Evolutionary conservation across 2,113 vertebrate species (phyloP).

Genomic region (Cavia porcellus): DNA sequence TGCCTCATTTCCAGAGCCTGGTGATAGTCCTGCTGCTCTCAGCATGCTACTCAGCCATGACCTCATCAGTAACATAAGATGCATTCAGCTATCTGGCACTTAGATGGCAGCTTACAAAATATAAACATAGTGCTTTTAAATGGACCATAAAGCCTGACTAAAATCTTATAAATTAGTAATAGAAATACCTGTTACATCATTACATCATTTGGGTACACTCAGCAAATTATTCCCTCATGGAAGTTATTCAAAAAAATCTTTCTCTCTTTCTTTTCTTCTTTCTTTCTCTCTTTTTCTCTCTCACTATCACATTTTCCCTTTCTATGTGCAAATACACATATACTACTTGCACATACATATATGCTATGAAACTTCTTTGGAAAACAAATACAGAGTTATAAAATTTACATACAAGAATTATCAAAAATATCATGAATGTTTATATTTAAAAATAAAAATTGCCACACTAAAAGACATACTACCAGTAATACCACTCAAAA

Average conservation of each 20-base stretch:
- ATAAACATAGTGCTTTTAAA: slow-evolving; percentile 74
- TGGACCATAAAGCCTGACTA: slow-evolving; percentile 74
- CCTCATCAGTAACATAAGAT: slow-evolving; percentile 73
- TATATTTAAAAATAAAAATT: background rate
- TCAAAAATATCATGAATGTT: background rate
- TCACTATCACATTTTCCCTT: background rate
- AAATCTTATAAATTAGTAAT: slow-evolving; percentile 73
- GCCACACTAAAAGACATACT: background rate
- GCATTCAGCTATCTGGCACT: slow-evolving; percentile 73
- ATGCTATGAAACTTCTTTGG: background rate
- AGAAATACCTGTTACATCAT: slow-evolving; percentile 69
- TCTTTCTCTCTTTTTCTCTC: background rate
- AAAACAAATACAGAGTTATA: background rate
- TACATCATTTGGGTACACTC: slow-evolving; percentile 40
- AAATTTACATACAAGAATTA: background rate
- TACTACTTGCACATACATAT: background rate
- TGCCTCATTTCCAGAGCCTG: slow-evolving; percentile 54
- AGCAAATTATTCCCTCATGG: slow-evolving; percentile 70
- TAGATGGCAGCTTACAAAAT: slow-evolving; percentile 68
- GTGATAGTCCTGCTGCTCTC: slow-evolving; percentile 69
- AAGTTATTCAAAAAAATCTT: background rate
- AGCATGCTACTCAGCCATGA: slow-evolving; percentile 66
- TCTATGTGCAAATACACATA: background rate
- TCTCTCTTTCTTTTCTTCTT: background rate
- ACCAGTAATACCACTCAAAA: background rate